Base-by-base conservation (phyloP, 2,888 invertebrate species). In the Cosmopolites sordidus region DNA sequence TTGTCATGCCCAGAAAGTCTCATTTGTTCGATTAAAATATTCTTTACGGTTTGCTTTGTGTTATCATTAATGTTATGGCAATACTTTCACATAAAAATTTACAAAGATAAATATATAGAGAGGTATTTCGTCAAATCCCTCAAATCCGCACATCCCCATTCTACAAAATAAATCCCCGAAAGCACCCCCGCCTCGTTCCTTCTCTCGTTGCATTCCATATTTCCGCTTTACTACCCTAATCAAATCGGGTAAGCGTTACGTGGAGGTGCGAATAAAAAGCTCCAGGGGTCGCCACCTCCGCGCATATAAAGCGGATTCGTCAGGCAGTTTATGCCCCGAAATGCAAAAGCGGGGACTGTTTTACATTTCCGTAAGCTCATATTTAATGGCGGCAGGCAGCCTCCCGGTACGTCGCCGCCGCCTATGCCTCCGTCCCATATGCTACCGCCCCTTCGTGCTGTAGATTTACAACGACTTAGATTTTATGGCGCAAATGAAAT, bases 401-500 rank as follows among this genome's bases (percentile, higher is more conserved):
- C 73, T 72, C 72, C 69, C 69, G 64, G 61, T 62, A 66, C 67
- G 66, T 69, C 68, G 69, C 67, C 22, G 70, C 64, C 72, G 71
- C 72, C 72, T 72, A 72, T 73, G 71, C 72, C 69, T 67, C 67
- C 71, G 68, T 69, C 70, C 69, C 66, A 52, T 52, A 48, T 55
- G 52, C n/a, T n/a, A n/a, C n/a, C n/a, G n/a, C n/a, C n/a, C n/a
- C n/a, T n/a, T n/a, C n/a, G n/a, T n/a, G 53, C 40, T 3, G 41
- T 70, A 73, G 75, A 74, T 74, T 74, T 73, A 72, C 72, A 71
- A 71, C 72, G 67, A 73, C 73, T 74, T 73, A 73, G 73, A 74
- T 73, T 75, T 75, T 75, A 75, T 74, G 74, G 74, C 70, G 74
- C 74, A 75, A 75, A 75, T 75, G 73, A 75, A 75, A 75, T 75